Evolutionary conservation across 2,888 invertebrate species (phyloP), one percentile per base, ranked within the genome.

Genomic region (Pachliopta kotzebuea): DNA sequence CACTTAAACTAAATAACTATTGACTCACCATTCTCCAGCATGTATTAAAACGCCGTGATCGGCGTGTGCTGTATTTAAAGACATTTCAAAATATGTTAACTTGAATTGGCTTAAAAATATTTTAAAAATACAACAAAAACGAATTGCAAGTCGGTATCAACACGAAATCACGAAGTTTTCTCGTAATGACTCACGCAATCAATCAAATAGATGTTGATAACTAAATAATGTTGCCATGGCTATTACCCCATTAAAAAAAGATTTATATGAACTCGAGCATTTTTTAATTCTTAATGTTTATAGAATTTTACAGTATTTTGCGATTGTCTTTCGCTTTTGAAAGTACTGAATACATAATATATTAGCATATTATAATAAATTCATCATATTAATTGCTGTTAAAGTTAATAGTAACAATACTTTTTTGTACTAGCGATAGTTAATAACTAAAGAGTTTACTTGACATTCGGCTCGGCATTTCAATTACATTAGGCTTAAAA

Each of bases 31-130:
- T 94, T 99, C 99, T 75, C 98, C 98, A 71, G 96, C 94, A 83
- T 98, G 98, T 79, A 99, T 97, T 63, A 99, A 92, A 52, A 99
- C 98, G 59, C 98, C 98, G 68, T 97, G 96, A 80, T 97, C 97
- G 62, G 98, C 96, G 85, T 99, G 98, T 62, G 99, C 97, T 69
- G 98, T 98, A 86, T 99, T 99, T 70, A 99, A 90, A 72, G 98
- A 98, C 99, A 99, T 98, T 66, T 26, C 37, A 49, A 24, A 17
- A 56, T 63, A 14, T 54, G 37, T 61, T 63, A n/a, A 49, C 31
- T 59, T 60, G 53, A 20, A 20, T n/a, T 57, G 55, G 50, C 59
- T 57, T 3, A 8, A n/a, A 2, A n/a, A 45, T 45, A n/a, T 8
- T 45, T 45, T 45, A 45, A 45, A 45, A 18, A 6, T 45, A n/a